phyloP scores from a whole-genome alignment of 2,888 invertebrate genomes.

The Corythucha ciliata region DNA sequence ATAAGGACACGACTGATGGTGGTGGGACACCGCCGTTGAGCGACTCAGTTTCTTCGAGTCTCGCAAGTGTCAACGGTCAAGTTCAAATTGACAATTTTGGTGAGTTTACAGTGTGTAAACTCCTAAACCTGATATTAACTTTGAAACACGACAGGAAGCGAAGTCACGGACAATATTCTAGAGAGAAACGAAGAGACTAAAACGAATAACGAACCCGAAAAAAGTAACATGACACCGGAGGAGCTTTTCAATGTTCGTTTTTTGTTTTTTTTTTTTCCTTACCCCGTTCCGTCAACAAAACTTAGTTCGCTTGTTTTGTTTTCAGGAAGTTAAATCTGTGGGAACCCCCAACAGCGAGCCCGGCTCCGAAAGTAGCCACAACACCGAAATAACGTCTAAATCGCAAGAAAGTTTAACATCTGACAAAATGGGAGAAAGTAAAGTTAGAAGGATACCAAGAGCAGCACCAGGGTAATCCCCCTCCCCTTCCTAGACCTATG shows the following conservation, averaged over 20 bases:
- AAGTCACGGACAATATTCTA: neutral
- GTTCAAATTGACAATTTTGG: neutral
- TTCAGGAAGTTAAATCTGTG: slow-evolving; percentile 20
- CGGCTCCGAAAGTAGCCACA: slow-evolving; percentile 25
- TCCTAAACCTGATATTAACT: neutral
- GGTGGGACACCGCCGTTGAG: no score
- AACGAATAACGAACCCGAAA: neutral
- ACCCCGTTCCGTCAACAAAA: neutral
- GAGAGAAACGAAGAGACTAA: neutral
- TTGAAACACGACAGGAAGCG: neutral
- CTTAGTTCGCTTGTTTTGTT: neutral
- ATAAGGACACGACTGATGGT: no score
- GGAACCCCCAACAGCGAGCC: slow-evolving; percentile 26
- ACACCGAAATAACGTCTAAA: slow-evolving; percentile 25
- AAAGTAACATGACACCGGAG: neutral
- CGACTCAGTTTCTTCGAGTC: slow-evolving; percentile 22
- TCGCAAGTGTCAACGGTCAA: slow-evolving; percentile 26
- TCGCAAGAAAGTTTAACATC: slow-evolving; percentile 21
- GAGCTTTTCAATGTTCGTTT: neutral
- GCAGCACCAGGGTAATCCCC: slow-evolving; percentile 22
- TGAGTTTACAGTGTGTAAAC: neutral
- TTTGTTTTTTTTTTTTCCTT: neutral
- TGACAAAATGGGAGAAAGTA: slow-evolving; percentile 15
- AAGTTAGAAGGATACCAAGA: slow-evolving; percentile 9
- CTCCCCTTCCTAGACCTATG: neutral